Evolutionary conservation across 2,113 vertebrate species (phyloP).

Genomic region (Sarotherodon lohbergeri): DNA sequence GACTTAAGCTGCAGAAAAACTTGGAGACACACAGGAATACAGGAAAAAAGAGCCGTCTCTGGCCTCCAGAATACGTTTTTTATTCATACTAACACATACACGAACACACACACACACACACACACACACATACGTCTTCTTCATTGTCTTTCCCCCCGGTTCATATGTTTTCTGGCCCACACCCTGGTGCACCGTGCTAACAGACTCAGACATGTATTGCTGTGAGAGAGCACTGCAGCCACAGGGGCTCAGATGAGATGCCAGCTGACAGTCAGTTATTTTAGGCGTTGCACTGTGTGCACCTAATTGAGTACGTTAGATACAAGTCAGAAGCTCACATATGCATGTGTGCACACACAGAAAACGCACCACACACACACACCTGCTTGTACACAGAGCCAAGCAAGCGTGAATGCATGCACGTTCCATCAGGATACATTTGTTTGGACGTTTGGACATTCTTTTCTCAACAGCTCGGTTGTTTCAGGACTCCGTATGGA

Average conservation of each 20-base stretch:
- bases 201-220: not conserved
- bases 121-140: not conserved
- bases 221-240: not conserved
- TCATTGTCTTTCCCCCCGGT: not conserved
- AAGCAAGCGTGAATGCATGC: not conserved
- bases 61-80: not conserved
- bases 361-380: not conserved
- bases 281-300: slow-evolving; percentile 8
- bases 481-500: not conserved
- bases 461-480: not conserved
- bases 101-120: not conserved
- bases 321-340: not conserved
- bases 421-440: not conserved
- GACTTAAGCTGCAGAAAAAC: not conserved
- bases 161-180: not conserved
- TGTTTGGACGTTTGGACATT: not conserved
- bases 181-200: not conserved
- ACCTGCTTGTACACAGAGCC: not conserved
- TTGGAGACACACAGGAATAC: not conserved
- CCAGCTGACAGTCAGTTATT: slow-evolving; percentile 31
- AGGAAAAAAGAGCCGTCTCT: not conserved
- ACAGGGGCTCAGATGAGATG: slow-evolving; percentile 9
- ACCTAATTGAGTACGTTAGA: not conserved
- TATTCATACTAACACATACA: not conserved
- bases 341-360: not conserved